Evolutionary conservation across 2,113 vertebrate species (phyloP), one percentile per base, ranked within the genome.

Genomic region (Myotis davidii): DNA sequence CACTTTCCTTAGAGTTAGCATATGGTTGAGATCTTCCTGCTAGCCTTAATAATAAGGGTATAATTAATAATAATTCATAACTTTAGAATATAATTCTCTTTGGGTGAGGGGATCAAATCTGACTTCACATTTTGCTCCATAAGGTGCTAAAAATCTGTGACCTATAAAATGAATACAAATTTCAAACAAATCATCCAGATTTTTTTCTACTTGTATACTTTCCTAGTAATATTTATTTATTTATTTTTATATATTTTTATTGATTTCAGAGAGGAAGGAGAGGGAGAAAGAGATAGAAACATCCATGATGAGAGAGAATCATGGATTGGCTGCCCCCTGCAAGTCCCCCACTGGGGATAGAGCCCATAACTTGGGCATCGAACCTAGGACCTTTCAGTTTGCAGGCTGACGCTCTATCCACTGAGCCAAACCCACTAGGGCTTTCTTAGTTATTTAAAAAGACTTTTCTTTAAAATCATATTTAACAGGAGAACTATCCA

Each of bases 381-480:
- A 64, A 64, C 61, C 61, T 29, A 27, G 29, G 61, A 29, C 61
- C 29, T 32, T 64, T 29, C 27, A 14, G 27, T 29, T 29, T 1
- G 13, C 11, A 32, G 61, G 61, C 29, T 5, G 13, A 65, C 12
- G 5, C 27, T 29, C 27, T 65, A 32, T 29, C 61, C 61, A 32
- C 10, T 32, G 29, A 65, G 27, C 61, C 12, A 65, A 65, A 65
- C 61, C 13, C 4, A 27, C 27, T 14, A 64, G 61, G 61, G 61
- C 61, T 27, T 84, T 94, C 67, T 69, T 87, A 81, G 37, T 86
- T 96, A 88, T 86, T 92, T 69, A 18, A 67, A 94, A 93, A 90
- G 23, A 74, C 45, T 91, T 89, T 91, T 95, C 83, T 89, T 95
- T 88, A 91, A 97, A 95, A 72, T 93, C 29, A 23, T 56, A 72